Percentiles rank a stretch among this genome's conserved stretches.
Conservation (phyloP, 2,888 invertebrate species). For the Drosophila merina region DNA sequence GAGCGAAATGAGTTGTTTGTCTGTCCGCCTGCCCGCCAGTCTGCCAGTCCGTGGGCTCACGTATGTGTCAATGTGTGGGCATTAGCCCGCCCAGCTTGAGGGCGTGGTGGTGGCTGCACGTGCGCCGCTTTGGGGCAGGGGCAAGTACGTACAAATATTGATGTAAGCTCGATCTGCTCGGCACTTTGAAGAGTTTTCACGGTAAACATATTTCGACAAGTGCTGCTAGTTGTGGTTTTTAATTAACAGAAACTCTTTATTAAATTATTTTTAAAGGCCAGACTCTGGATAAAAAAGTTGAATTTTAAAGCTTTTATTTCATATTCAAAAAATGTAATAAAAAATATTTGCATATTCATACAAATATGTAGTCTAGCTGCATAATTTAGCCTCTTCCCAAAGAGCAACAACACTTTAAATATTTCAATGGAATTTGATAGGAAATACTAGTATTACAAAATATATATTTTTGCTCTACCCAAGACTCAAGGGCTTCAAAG, state of each 20-base stretch:
- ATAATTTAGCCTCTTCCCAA: neutral
- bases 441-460: neutral
- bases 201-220: neutral
- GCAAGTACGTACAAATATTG: constrained; percentile 12
- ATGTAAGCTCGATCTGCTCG: constrained; percentile 13
- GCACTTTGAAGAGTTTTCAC: neutral
- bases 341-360: neutral
- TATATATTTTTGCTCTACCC: neutral
- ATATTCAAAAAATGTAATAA: neutral
- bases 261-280: neutral
- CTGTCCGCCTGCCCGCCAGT: constrained; percentile 13
- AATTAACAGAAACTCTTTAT: neutral
- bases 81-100: constrained; percentile 26
- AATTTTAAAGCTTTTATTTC: neutral
- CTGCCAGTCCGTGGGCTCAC: constrained; percentile 14
- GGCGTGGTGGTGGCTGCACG: constrained; percentile 16
- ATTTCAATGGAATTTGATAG: constrained; percentile 3
- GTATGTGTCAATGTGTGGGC: constrained; percentile 48
- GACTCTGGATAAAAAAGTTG: neutral
- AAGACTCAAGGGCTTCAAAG: constrained; percentile 33
- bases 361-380: neutral
- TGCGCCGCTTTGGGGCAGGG: constrained; percentile 12
- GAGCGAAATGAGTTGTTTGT: constrained; percentile 79
- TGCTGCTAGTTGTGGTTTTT: neutral
- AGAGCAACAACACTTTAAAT: too few relatives aligned